Base-by-base conservation (phyloP, 2,113 vertebrate species). In the Salvelinus alpinus region DNA sequence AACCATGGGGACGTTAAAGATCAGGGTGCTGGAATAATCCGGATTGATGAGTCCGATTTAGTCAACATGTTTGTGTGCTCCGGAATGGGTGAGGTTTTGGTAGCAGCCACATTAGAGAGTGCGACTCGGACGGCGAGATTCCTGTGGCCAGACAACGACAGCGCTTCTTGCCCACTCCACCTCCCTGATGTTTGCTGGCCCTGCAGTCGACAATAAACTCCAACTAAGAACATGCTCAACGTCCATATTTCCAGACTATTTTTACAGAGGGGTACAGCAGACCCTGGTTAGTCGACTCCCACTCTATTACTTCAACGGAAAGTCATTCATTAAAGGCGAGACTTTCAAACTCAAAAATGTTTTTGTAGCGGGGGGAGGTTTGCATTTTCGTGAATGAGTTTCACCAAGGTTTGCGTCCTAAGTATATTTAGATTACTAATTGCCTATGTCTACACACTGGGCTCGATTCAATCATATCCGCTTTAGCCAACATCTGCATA, bases 31-130 rank as follows among this genome's bases (percentile, higher is more conserved):
- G 87, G 89, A 90, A 87, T 88, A 76, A 87, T 88, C 83, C 80
- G 85, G 87, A 91, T 89, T 93, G 92, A 91, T 90, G 91, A 91
- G 85, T 91, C 88, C 78, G 81, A 80, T 90, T 91, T 88, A 91
- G 90, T 93, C 91, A 92, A 93, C 89, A 91, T 94, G 92, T 93
- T 93, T 94, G 89, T 92, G 91, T 80, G 85, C 86, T 87, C 71
- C 83, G 92, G 93, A 94, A 94, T 93, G 91, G 82, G 85, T 89
- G 88, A 79, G 91, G 86, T 90, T 92, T 91, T 85, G 89, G 89
- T 81, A 85, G 70, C n/a, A 78, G 78, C 93, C 93, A 94, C 92
- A 93, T 92, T 25, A 92, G 87, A 93, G 77, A 75, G 73, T 68
- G 77, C 70, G 82, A 83, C 84, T 71, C 89, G 80, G 78, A 91